These are phyloP conservation scores for Hemitrygon akajei DNA, from an alignment of 2,797 vertebrate genomes.

Conservation along the genomic window DNA sequence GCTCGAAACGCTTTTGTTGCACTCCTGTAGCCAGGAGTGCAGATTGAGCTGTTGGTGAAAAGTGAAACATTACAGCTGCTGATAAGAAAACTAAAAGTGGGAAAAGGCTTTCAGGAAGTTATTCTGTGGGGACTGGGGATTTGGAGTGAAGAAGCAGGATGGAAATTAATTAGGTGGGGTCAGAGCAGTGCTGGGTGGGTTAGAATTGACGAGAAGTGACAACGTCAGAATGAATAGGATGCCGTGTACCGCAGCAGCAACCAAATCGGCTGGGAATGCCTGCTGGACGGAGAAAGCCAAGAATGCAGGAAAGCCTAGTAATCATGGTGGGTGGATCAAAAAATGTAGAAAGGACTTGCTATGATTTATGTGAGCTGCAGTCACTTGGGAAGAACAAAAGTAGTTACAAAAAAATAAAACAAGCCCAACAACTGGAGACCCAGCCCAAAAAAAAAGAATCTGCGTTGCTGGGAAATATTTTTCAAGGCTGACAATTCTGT, in stretches of 20 bases:
- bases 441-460: neutral
- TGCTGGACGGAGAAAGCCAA: neutral
- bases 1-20: neutral
- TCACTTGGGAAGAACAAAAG: conserved; percentile 7
- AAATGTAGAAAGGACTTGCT: neutral
- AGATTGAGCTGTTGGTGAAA: neutral
- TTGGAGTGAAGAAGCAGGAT: neutral
- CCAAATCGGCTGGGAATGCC: neutral
- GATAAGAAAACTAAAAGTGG: neutral
- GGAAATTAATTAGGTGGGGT: neutral
- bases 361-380: neutral
- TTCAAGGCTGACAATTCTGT: neutral
- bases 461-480: neutral
- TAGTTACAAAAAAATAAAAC: neutral
- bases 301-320: neutral
- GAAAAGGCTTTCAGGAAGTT: neutral
- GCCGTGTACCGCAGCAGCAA: neutral
- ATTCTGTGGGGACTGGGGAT: neutral
- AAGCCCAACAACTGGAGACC: neutral
- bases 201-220: neutral
- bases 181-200: neutral
- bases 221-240: neutral
- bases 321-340: neutral
- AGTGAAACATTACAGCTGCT: neutral
- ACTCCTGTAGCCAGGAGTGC: neutral